Evolutionary conservation across 2,113 vertebrate species (phyloP).

Genomic region (Macrotis lagotis): DNA sequence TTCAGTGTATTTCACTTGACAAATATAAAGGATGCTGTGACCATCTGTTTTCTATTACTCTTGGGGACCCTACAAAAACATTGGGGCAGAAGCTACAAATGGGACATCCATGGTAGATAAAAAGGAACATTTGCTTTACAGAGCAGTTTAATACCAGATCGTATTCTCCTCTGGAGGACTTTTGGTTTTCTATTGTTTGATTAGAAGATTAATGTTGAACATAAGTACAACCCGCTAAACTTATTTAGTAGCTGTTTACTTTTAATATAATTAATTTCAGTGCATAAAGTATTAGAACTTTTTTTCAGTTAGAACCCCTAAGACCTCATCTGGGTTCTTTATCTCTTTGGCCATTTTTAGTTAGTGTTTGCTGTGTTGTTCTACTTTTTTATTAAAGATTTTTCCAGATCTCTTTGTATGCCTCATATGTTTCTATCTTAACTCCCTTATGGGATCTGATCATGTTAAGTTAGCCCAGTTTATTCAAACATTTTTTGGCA

Average conservation of each 20-base stretch:
- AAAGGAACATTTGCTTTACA: neutral
- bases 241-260: neutral
- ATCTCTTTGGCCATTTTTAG: neutral
- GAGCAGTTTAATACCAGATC: neutral
- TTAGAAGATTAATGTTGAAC: neutral
- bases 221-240: neutral
- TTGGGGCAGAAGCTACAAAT: neutral
- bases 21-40: constrained; percentile 37
- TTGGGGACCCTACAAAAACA: constrained; percentile 54
- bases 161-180: neutral
- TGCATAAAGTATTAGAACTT: neutral
- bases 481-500: neutral
- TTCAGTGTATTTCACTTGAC: constrained; percentile 49
- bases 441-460: neutral
- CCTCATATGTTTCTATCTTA: neutral
- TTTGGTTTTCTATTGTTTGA: neutral
- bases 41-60: constrained; percentile 64
- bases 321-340: neutral
- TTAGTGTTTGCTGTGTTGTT: neutral
- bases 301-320: neutral
- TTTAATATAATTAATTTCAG: neutral
- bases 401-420: neutral
- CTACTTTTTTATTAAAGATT: neutral
- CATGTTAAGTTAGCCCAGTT: neutral
- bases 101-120: neutral